phyloP scores from a whole-genome alignment of 2,888 invertebrate genomes.

The Trachelus troglodyta region DNA sequence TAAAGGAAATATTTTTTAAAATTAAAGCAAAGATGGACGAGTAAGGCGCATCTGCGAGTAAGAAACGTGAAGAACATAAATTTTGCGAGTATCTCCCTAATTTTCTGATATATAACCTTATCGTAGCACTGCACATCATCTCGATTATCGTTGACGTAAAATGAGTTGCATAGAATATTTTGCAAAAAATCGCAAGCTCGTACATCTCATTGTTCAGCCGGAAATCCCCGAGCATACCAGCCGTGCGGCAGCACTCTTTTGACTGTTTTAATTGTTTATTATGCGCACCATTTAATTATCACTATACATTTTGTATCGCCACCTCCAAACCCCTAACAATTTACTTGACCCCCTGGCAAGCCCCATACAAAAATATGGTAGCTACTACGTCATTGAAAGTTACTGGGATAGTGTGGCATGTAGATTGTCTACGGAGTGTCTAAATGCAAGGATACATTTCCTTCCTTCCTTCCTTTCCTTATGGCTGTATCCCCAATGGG shows the following conservation, averaged over 20 bases:
- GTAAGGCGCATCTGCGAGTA: background rate
- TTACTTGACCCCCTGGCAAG: constrained; percentile 58
- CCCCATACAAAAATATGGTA: constrained; percentile 56
- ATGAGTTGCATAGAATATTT: constrained; percentile 32
- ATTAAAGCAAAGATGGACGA: background rate
- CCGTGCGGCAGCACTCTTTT: constrained; percentile 8
- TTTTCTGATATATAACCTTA: constrained; percentile 33
- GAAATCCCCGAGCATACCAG: constrained; percentile 31
- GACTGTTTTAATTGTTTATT: constrained; percentile 45
- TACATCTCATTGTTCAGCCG: background rate
- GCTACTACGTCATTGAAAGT: constrained; percentile 44
- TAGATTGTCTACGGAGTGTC: background rate
- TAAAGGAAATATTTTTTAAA: background rate
- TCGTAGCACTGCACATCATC: constrained; percentile 26
- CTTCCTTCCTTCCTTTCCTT: too few relatives aligned
- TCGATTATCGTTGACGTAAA: constrained; percentile 34
- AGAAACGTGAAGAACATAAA: background rate
- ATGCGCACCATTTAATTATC: constrained; percentile 56
- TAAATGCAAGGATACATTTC: background rate
- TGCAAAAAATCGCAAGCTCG: constrained; percentile 23
- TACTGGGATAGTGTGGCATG: background rate
- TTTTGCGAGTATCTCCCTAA: constrained; percentile 3
- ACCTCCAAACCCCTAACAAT: constrained; percentile 54
- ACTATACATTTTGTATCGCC: constrained; percentile 54
- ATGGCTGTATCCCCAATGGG: too few relatives aligned